phyloP scores from a whole-genome alignment of 2,888 invertebrate species.

The Cataglyphis livida region DNA sequence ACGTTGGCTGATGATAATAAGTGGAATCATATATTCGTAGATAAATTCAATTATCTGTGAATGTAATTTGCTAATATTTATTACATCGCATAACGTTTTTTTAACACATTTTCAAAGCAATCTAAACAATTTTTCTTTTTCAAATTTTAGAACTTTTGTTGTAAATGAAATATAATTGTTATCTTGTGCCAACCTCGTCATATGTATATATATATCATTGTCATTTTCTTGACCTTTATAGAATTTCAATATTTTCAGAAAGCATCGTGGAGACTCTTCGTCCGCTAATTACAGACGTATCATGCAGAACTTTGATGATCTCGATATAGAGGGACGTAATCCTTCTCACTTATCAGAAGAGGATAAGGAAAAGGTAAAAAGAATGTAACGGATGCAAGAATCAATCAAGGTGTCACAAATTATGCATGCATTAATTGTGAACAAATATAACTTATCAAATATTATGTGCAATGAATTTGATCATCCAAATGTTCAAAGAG shows the following conservation, averaged over 20 bases:
- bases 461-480: background rate
- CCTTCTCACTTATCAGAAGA: conserved; percentile 83
- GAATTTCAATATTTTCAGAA: conserved; percentile 69
- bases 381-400: background rate
- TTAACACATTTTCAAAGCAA: background rate
- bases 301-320: conserved; percentile 85
- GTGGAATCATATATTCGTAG: conserved; percentile 1
- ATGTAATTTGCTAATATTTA: background rate
- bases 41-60: background rate
- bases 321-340: conserved; percentile 85
- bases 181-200: conserved; percentile 48
- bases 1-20: conserved; percentile 53
- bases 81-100: background rate
- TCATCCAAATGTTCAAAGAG: background rate
- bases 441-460: background rate
- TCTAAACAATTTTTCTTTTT: background rate
- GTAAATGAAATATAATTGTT: background rate
- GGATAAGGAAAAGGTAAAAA: conserved; percentile 84
- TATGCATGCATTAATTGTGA: conserved; percentile 12
- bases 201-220: conserved; percentile 30
- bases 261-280: conserved; percentile 50
- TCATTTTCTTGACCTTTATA: conserved; percentile 40
- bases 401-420: background rate
- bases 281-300: conserved; percentile 29
- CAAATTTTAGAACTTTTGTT: background rate